phyloP scores from a whole-genome alignment of 2,113 vertebrate genomes.

The Colossoma macropomum region DNA sequence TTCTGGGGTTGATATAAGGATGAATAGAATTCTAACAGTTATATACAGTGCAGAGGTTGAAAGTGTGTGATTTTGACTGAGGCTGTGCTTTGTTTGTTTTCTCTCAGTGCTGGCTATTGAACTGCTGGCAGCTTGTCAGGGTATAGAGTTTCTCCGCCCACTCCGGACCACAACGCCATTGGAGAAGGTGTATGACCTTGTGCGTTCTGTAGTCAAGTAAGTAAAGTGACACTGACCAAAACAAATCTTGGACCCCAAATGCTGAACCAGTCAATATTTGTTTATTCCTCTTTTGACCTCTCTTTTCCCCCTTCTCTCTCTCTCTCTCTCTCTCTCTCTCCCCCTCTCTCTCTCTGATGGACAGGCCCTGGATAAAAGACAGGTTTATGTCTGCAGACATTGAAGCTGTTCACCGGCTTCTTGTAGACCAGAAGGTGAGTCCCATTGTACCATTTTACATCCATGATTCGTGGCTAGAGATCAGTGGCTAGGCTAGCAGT shows the following conservation, averaged over 20 bases:
- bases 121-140: slow-evolving; percentile 94
- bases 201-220: slow-evolving; percentile 95
- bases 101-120: slow-evolving; percentile 91
- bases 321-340: neutral
- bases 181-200: slow-evolving; percentile 98
- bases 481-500: too few relatives aligned
- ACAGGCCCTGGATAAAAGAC: slow-evolving; percentile 97
- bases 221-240: slow-evolving; percentile 70
- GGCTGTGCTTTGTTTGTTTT: slow-evolving; percentile 26
- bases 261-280: slow-evolving; percentile 66
- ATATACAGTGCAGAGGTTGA: neutral
- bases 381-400: slow-evolving; percentile 98
- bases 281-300: neutral
- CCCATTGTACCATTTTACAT: neutral
- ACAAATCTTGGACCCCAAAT: slow-evolving; percentile 51
- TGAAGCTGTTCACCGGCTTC: slow-evolving; percentile 87
- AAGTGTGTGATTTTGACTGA: neutral
- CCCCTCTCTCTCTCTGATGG: slow-evolving; percentile 24
- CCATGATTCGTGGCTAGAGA: too few relatives aligned
- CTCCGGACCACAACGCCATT: slow-evolving; percentile 93
- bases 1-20: too few relatives aligned
- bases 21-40: too few relatives aligned
- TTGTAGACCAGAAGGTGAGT: slow-evolving; percentile 91
- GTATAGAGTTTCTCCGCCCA: slow-evolving; percentile 97
- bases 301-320: neutral